phyloP scores from a whole-genome alignment of 2,113 vertebrate species.

The Neoarius graeffei region DNA sequence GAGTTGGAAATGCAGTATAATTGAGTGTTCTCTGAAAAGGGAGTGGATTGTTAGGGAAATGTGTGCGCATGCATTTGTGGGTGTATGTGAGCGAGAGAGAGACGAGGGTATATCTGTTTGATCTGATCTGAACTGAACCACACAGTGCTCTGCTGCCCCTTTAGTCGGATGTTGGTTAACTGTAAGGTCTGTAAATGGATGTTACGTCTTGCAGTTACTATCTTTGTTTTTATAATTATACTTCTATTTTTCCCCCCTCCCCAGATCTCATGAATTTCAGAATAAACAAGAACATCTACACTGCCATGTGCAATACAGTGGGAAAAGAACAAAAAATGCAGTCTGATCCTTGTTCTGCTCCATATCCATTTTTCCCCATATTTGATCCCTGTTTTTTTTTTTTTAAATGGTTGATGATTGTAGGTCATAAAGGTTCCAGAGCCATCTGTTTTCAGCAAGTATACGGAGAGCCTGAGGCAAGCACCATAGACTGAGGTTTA shows the following conservation, averaged over 20 bases:
- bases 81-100: neutral
- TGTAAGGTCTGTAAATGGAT: neutral
- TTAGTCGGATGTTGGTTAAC: neutral
- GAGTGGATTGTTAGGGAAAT: neutral
- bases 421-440: constrained; percentile 25
- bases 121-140: neutral
- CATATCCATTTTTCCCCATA: constrained; percentile 9
- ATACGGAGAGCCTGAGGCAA: constrained; percentile 26
- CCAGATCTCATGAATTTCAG: neutral
- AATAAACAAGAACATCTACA: neutral
- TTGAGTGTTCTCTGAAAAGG: neutral
- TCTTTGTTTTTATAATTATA: neutral
- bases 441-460: constrained; percentile 39
- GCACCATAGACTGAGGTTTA: constrained; percentile 7
- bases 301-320: neutral
- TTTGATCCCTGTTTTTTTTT: neutral
- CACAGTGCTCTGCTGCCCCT: constrained; percentile 20
- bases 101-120: neutral
- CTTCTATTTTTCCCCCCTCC: too few species aligned
- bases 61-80: neutral
- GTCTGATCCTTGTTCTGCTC: neutral
- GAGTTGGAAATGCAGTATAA: neutral
- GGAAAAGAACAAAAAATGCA: neutral
- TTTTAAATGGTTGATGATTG: neutral
- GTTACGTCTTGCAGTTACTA: neutral